phyloP scores from a whole-genome alignment of 2,888 invertebrate species.

The Gryllus longicercus region DNA sequence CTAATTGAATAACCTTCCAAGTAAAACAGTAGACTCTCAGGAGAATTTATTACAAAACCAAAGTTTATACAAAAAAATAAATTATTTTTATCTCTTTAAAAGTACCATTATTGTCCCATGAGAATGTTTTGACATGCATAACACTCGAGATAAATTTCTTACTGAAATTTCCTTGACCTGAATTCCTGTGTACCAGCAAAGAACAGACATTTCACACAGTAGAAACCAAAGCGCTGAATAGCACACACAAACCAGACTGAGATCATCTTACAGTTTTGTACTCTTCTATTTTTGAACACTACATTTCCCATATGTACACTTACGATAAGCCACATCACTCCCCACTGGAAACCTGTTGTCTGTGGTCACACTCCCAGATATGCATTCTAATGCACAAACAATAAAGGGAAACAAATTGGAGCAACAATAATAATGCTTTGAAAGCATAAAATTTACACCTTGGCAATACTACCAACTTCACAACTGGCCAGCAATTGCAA shows the following conservation, averaged over 20 bases:
- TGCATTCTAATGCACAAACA: too few relatives aligned
- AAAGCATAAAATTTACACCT: not conserved
- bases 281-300: slow-evolving; percentile 17
- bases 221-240: not conserved
- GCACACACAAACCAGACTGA: slow-evolving; percentile 17
- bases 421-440: too few relatives aligned
- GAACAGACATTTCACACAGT: not conserved
- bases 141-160: not conserved
- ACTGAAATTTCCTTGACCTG: not conserved
- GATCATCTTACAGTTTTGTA: slow-evolving; percentile 17
- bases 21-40: not conserved
- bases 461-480: not conserved
- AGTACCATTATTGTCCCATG: too few relatives aligned
- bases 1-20: not conserved
- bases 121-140: not conserved
- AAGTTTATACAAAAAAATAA: too few relatives aligned
- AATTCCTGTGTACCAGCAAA: not conserved
- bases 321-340: not conserved
- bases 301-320: not conserved
- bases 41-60: too few relatives aligned
- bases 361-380: not conserved
- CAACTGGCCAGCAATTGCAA: slow-evolving; percentile 17
- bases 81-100: too few relatives aligned
- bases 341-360: not conserved
- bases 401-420: too few relatives aligned